phyloP scores from a whole-genome alignment of 2,113 vertebrate species.

The Centropus unirufus region DNA sequence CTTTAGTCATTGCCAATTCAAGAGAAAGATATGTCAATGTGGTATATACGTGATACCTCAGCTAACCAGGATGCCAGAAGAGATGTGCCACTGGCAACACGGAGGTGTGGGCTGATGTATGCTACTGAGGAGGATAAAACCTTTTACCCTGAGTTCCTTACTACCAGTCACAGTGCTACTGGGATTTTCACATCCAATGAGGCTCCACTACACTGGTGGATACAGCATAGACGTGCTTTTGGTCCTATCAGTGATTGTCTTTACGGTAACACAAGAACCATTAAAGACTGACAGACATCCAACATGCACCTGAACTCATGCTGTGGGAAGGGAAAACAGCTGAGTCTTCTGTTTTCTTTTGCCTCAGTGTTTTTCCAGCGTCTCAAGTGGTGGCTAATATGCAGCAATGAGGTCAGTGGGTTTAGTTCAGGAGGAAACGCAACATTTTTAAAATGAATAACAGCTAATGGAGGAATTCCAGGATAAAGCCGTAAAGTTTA shows the following conservation, averaged over 20 bases:
- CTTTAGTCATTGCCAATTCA: neutral
- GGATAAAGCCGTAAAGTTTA: neutral
- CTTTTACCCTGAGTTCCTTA: neutral
- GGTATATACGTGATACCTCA: neutral
- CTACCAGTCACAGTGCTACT: neutral
- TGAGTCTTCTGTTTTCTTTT: neutral
- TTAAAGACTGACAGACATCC: neutral
- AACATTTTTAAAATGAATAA: neutral
- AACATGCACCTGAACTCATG: neutral
- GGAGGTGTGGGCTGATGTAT: neutral
- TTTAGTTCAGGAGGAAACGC: neutral
- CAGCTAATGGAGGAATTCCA: neutral
- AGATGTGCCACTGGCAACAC: neutral
- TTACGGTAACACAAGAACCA: neutral
- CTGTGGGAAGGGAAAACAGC: neutral
- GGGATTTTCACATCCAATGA: neutral
- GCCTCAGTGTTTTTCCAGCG: neutral
- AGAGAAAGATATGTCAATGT: neutral
- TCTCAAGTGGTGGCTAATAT: neutral
- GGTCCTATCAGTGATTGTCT: neutral
- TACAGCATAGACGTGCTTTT: neutral
- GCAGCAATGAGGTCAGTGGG: neutral
- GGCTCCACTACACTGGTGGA: neutral
- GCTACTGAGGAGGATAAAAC: neutral
- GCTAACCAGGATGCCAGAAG: neutral